Evolutionary conservation across 2,888 invertebrate species (phyloP).

Genomic region (Achlya flavicornis): DNA sequence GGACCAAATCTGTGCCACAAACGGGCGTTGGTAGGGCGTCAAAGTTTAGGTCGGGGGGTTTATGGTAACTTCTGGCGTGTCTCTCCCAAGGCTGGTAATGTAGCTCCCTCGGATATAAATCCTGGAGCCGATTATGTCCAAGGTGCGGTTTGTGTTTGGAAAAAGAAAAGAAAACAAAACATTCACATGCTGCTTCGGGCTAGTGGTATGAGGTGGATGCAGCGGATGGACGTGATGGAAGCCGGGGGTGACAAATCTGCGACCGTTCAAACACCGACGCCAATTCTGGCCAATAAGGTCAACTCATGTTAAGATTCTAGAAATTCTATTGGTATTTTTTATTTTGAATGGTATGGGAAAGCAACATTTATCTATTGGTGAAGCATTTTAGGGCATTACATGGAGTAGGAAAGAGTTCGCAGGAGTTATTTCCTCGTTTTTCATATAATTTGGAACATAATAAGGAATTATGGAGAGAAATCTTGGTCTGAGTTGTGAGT

Average conservation of each 20-base stretch:
- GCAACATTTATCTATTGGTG: too few relatives aligned
- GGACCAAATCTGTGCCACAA: slow-evolving; percentile 80
- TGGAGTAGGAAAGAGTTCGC: too few relatives aligned
- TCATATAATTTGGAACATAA: not conserved
- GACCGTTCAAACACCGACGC: slow-evolving; percentile 32
- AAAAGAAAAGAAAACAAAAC: slow-evolving; percentile 84
- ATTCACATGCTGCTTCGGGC: slow-evolving; percentile 84
- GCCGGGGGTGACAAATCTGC: slow-evolving; percentile 61
- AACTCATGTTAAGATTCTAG: not conserved
- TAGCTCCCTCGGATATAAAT: slow-evolving; percentile 82
- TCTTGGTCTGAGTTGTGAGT: slow-evolving; percentile 21
- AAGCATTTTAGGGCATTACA: too few relatives aligned
- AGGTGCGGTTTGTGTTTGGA: slow-evolving; percentile 82
- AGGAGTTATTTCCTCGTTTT: too few relatives aligned
- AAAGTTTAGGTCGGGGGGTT: slow-evolving; percentile 83
- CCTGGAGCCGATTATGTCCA: slow-evolving; percentile 81
- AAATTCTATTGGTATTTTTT: not conserved
- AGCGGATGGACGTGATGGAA: slow-evolving; percentile 63
- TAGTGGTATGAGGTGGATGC: slow-evolving; percentile 76
- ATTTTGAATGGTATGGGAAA: not conserved
- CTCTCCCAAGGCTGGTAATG: slow-evolving; percentile 89
- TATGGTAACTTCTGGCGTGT: slow-evolving; percentile 84
- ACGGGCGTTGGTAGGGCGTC: slow-evolving; percentile 78
- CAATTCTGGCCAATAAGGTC: not conserved
- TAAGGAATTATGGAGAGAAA: not conserved